Conservation (phyloP, 2,797 vertebrate genomes). For the Macroramphosus scolopax region DNA sequence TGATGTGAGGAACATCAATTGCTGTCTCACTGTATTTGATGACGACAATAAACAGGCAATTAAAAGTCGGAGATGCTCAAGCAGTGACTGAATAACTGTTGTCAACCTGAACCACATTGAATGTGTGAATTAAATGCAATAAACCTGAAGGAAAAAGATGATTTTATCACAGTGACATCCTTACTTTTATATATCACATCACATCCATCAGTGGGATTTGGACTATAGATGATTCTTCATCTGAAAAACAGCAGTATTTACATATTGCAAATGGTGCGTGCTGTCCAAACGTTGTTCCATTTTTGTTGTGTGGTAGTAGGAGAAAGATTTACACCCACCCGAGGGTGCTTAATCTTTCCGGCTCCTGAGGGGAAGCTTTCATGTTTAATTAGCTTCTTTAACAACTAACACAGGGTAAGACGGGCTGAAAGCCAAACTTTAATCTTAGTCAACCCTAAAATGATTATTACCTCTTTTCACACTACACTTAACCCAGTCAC, state of each 20-base stretch:
- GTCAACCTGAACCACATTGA: slow-evolving; percentile 1
- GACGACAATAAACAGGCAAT: too few species aligned
- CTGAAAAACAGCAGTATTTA: slow-evolving; percentile 21
- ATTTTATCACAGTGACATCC: too few species aligned
- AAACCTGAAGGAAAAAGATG: too few species aligned
- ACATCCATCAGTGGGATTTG: slow-evolving; percentile 27
- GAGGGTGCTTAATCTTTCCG: slow-evolving; percentile 61
- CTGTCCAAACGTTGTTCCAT: slow-evolving; percentile 36
- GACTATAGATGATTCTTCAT: slow-evolving; percentile 22
- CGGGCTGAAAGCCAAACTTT: slow-evolving; percentile 61
- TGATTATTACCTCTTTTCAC: slow-evolving; percentile 72
- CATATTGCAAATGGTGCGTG: slow-evolving; percentile 11
- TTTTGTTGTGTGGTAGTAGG: slow-evolving; percentile 35
- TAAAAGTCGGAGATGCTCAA: not conserved
- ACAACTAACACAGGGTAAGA: slow-evolving; percentile 60
- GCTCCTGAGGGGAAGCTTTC: slow-evolving; percentile 65
- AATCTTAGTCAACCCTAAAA: slow-evolving; percentile 63
- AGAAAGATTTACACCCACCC: slow-evolving; percentile 45
- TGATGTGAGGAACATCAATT: not conserved
- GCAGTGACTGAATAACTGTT: slow-evolving; percentile 2
- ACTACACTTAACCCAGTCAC: slow-evolving; percentile 60
- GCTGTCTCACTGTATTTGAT: slow-evolving; percentile 12
- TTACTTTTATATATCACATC: slow-evolving; percentile 15
- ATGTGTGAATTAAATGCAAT: not conserved
- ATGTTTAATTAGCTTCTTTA: slow-evolving; percentile 77